Base-by-base conservation (phyloP, 2,888 invertebrate genomes). In the Drosophila quinaria region DNA sequence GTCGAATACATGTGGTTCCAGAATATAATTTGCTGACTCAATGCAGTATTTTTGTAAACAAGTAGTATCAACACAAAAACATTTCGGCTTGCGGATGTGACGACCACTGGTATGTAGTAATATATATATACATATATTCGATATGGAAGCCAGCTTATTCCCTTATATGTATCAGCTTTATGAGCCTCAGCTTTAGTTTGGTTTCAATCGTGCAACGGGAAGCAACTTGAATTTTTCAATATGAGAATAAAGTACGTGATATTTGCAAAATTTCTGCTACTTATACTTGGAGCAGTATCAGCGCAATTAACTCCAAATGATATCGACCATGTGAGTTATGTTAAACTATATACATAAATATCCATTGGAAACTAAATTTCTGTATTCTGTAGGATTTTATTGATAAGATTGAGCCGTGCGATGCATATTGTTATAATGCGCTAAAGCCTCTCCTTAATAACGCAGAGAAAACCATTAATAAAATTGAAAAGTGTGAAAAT, bases 211-310 rank as follows among this genome's bases (percentile, higher is more conserved):
- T 6, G 1, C n/a, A 17, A 29, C 22, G 31, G 3, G 22, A 8
- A 51, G 4, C 22, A 25, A 29, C 10, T 42, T 25, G 4, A 37
- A 35, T 11, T 11, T 11, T 11, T 17, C 22, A 59, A 22, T 10
- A 59, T 59, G 59, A 17, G 11, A 59, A 41, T 37, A 5, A 41
- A 50, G 5, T 15, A 11, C 39, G 49, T 19, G 19, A 19, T 15
- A 19, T 22, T 9, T 10, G 33, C 19, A 0, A 29, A 29, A 31
- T 22, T 59, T 22, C 15, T 46, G 19, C 11, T 67, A 15, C 10
- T 60, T 13, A 8, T 15, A 1, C 6, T n/a, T 2, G 22, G 6
- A 17, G 6, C 31, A n/a, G 33, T 35, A 4, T 8, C 25, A 5
- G 51, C n/a, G 1, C 11, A 31, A 19, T 1, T 4, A 4, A 4